A percentile compares a stretch with the other conserved stretches of the same genome.
These are phyloP conservation scores for Tachysurus vachellii DNA, from an alignment of 2,113 vertebrate species.

Conservation along the genomic window DNA sequence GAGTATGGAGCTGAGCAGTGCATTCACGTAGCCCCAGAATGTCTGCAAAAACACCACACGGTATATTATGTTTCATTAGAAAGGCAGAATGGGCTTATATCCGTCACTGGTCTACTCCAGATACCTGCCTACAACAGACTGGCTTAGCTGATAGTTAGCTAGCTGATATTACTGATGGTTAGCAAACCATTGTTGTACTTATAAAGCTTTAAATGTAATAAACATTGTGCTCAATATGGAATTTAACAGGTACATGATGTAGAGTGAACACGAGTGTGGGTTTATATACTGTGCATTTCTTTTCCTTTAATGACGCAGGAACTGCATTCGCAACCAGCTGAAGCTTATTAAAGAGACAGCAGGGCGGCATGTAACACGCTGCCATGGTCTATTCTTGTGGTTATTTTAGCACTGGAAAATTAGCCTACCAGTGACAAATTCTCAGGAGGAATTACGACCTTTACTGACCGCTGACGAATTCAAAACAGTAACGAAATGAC, in stretches of 20 bases:
- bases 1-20: constrained; percentile 72
- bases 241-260: background rate
- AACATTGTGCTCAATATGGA: background rate
- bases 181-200: background rate
- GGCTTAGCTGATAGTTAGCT: no score
- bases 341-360: constrained; percentile 10
- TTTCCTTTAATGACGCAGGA: background rate
- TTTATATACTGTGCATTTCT: background rate
- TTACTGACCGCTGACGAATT: background rate
- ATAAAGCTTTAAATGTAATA: background rate
- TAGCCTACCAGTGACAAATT: background rate
- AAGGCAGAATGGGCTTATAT: background rate
- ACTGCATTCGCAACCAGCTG: background rate
- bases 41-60: constrained; percentile 67
- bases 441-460: background rate
- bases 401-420: background rate
- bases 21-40: constrained; percentile 88
- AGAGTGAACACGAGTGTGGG: background rate
- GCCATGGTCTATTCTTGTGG: background rate
- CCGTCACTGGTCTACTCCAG: background rate
- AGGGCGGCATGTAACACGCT: background rate
- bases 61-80: background rate
- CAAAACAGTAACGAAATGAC: background rate
- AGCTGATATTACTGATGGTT: background rate
- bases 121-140: background rate